phyloP scores from a whole-genome alignment of 64 coral and sea anemone species.

The Pocillopora verrucosa region DNA sequence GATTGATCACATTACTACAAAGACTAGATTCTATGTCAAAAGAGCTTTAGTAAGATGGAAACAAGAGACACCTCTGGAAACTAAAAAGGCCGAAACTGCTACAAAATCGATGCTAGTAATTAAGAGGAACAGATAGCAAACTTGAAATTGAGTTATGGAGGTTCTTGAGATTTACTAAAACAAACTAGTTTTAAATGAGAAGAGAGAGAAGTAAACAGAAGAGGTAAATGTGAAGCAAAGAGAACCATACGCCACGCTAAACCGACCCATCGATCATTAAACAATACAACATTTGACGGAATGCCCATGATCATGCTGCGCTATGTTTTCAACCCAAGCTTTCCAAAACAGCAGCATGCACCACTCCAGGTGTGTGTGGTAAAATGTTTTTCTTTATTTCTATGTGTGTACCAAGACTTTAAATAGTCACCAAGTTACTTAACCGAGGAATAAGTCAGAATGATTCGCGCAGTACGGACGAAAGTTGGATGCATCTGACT shows the following conservation, averaged over 20 bases:
- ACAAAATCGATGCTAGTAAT: neutral
- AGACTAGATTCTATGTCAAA: neutral
- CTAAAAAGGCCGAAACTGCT: neutral
- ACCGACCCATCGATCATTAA: slow-evolving; percentile 42
- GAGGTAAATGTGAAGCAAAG: neutral
- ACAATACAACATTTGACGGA: slow-evolving; percentile 10
- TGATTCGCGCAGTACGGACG: neutral
- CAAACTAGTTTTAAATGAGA: neutral
- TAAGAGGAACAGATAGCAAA: neutral
- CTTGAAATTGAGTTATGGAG: neutral
- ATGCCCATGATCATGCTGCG: slow-evolving; percentile 19
- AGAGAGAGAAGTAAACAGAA: neutral
- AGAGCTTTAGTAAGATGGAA: no score
- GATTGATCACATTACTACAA: neutral
- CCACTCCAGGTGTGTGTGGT: slow-evolving; percentile 25
- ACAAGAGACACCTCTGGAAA: neutral
- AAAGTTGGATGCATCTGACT: neutral
- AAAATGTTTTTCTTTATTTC: neutral
- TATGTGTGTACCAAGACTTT: no score
- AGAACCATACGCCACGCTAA: neutral
- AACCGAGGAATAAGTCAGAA: neutral
- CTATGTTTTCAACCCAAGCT: neutral
- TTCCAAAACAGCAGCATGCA: neutral
- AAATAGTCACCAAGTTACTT: neutral
- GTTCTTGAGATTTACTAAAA: neutral